A percentile compares a stretch with the other conserved stretches of the same genome.
These are phyloP conservation scores for Leptonema lineaticorne DNA, from an alignment of 1,140 invertebrate species.

Conservation along the genomic window DNA sequence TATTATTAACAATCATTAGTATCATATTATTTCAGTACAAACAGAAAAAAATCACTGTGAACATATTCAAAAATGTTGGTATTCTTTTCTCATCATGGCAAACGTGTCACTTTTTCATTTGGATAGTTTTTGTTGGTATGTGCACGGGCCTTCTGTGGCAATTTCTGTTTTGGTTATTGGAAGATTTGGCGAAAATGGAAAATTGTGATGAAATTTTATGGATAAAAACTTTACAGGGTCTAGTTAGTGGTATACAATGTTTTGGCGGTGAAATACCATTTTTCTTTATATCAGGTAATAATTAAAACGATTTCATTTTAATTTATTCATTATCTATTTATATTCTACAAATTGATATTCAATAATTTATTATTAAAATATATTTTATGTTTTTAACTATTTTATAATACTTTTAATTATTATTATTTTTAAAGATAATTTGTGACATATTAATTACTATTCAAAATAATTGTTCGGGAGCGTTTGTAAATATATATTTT, in stretches of 20 bases:
- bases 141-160: slow-evolving; percentile 87
- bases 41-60: slow-evolving; percentile 62
- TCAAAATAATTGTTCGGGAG: too few species aligned
- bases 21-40: slow-evolving; percentile 55
- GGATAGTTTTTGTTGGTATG: slow-evolving; percentile 80
- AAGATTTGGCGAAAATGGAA: slow-evolving; percentile 61
- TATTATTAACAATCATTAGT: not conserved
- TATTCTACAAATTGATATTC: too few species aligned
- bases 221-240: slow-evolving; percentile 81
- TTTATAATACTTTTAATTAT: too few species aligned
- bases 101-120: slow-evolving; percentile 70
- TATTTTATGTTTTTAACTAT: too few species aligned
- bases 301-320: too few species aligned
- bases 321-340: too few species aligned
- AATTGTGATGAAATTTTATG: slow-evolving; percentile 54
- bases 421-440: too few species aligned
- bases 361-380: too few species aligned
- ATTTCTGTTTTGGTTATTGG: slow-evolving; percentile 81
- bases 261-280: slow-evolving; percentile 88
- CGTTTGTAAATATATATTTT: too few species aligned
- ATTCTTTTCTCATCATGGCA: slow-evolving; percentile 62
- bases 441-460: too few species aligned
- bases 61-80: slow-evolving; percentile 65
- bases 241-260: slow-evolving; percentile 75
- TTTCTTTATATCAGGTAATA: slow-evolving; percentile 78